These are phyloP conservation scores for Argopecten irradians DNA, from an alignment of 1,140 invertebrate species.

Conservation along the genomic window DNA sequence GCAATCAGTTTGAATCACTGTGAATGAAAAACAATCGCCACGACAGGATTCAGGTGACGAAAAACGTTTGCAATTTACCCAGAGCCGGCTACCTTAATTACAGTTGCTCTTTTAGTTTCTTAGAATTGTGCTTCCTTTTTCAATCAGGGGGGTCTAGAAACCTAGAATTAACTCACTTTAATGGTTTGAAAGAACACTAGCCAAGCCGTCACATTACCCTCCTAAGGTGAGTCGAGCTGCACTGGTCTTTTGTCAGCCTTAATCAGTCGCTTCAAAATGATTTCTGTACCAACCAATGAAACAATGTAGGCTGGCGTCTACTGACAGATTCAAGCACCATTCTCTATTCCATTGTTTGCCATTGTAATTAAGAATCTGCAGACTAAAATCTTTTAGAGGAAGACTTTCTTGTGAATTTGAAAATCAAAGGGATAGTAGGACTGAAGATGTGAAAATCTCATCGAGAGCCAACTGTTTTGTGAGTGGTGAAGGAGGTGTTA, in stretches of 20 bases:
- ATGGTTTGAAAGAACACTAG: conserved; percentile 3
- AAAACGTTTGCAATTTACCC: conserved; percentile 17
- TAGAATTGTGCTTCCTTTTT: neutral
- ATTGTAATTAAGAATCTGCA: conserved; percentile 16
- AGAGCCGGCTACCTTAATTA: conserved; percentile 7
- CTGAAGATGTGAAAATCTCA: conserved; percentile 2
- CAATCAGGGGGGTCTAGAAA: conserved; percentile 14
- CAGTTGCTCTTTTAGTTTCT: conserved; percentile 21
- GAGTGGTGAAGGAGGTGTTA: conserved; percentile 3
- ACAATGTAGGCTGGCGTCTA: conserved; percentile 8
- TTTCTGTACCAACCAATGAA: neutral
- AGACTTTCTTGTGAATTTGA: conserved; percentile 17
- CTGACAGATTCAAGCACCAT: neutral
- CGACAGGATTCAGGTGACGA: conserved; percentile 20
- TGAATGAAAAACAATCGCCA: conserved; percentile 17
- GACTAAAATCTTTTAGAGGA: neutral
- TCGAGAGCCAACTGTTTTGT: conserved; percentile 5
- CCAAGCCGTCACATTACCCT: conserved; percentile 4
- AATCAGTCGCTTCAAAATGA: neutral
- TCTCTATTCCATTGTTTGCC: neutral
- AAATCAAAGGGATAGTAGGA: conserved; percentile 4
- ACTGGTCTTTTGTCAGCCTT: conserved; percentile 20
- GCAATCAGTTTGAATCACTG: neutral
- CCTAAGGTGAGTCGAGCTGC: conserved; percentile 12
- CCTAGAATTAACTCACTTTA: conserved; percentile 18